These are phyloP conservation scores for Motacilla alba DNA, from an alignment of 2,113 vertebrate species.

Conservation along the genomic window DNA sequence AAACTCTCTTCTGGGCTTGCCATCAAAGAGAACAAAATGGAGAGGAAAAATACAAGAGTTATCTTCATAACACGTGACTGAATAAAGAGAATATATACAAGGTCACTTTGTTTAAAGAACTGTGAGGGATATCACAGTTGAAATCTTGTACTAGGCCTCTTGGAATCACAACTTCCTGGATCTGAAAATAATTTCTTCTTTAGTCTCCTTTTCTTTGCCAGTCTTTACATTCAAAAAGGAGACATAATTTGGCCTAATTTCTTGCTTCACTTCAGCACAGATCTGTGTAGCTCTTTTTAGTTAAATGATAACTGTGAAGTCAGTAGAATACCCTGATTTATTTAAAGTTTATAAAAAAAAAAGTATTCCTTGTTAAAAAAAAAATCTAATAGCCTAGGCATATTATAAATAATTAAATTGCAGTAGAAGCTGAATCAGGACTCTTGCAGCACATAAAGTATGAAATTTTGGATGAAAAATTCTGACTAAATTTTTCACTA, in stretches of 20 bases:
- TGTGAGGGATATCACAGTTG: not conserved
- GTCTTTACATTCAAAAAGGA: not conserved
- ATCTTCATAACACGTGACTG: not conserved
- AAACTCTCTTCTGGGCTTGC: conserved; percentile 20
- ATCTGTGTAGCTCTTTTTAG: not conserved
- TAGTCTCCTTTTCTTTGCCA: not conserved
- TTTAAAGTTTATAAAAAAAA: not conserved
- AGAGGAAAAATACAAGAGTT: not conserved
- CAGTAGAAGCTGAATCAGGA: not conserved
- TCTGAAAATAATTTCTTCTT: not conserved
- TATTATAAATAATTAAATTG: not conserved
- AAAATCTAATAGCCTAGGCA: not conserved
- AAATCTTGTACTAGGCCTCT: not conserved
- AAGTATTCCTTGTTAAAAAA: not conserved
- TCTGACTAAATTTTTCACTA: not conserved
- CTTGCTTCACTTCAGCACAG: not conserved
- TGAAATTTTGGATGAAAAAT: not conserved
- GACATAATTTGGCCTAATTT: not conserved
- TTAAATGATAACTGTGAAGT: conserved; percentile 1
- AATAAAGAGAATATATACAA: not conserved
- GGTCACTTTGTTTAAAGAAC: not conserved
- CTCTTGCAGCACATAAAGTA: not conserved
- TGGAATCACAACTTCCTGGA: not conserved
- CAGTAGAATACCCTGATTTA: not conserved
- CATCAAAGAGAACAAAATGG: conserved; percentile 24